A percentile compares a stretch with the other conserved stretches of the same genome.
Evolutionary conservation across 2,888 invertebrate species (phyloP).

Genomic region (Tetranychus truncatus): DNA sequence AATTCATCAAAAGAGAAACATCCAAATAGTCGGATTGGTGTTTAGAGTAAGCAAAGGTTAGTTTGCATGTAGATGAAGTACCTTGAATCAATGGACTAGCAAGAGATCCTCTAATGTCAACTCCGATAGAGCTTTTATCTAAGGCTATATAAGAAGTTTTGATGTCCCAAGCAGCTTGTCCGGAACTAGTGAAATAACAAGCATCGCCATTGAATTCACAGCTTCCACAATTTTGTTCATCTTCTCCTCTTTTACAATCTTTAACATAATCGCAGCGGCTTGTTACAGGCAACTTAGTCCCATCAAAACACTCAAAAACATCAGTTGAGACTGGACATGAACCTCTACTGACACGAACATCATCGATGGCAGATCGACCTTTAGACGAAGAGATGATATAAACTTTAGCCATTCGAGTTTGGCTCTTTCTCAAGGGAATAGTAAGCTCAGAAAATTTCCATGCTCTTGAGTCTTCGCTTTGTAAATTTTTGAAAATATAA

Average conservation of each 20-base stretch:
- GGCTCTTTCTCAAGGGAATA: neutral
- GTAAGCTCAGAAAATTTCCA: neutral
- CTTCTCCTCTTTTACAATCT: neutral
- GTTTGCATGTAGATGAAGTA: neutral
- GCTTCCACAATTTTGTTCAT: neutral
- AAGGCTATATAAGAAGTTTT: neutral
- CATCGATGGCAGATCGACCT: neutral
- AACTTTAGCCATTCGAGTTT: neutral
- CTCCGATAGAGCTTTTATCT: neutral
- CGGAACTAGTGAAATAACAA: neutral
- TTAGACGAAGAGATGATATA: neutral
- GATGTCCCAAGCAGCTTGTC: neutral
- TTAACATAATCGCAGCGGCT: neutral
- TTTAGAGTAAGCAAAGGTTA: neutral
- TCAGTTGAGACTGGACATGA: neutral
- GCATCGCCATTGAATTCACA: neutral
- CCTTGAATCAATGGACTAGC: neutral
- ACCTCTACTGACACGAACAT: neutral
- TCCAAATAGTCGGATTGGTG: neutral
- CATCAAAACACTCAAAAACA: neutral
- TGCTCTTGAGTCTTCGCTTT: neutral
- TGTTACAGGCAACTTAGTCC: neutral
- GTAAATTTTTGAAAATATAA: neutral
- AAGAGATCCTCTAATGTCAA: neutral
- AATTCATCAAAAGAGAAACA: neutral